These are phyloP conservation scores for Edolisoma coerulescens DNA, from an alignment of 2,113 vertebrate species.

Conservation along the genomic window DNA sequence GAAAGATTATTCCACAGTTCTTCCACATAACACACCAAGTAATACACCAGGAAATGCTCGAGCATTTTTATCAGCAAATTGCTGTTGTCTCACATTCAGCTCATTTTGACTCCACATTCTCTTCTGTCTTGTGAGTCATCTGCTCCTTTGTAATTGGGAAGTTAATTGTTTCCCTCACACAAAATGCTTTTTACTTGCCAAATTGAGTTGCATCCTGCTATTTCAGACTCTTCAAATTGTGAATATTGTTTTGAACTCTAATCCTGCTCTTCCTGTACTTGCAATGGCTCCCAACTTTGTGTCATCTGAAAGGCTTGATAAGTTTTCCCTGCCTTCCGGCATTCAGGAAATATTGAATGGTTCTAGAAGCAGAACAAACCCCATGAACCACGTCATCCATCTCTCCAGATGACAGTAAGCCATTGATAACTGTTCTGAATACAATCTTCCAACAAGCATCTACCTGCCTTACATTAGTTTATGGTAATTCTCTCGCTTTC, in stretches of 20 bases:
- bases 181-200: not conserved
- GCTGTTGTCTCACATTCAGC: not conserved
- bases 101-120: not conserved
- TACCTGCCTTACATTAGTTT: not conserved
- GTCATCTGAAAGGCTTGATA: not conserved
- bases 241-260: not conserved
- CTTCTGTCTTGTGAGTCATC: slow-evolving; percentile 29
- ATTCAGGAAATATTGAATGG: not conserved
- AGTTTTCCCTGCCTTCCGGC: not conserved
- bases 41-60: not conserved
- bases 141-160: slow-evolving; percentile 12
- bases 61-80: not conserved
- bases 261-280: not conserved
- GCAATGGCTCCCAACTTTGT: not conserved
- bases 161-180: slow-evolving; percentile 20
- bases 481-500: not conserved
- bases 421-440: slow-evolving; percentile 19
- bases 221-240: not conserved
- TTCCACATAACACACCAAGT: not conserved
- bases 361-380: not conserved
- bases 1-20: not conserved
- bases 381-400: not conserved
- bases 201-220: not conserved
- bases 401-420: not conserved
- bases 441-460: not conserved